Percentiles rank a stretch among this genome's conserved stretches.
Evolutionary conservation across 2,888 invertebrate genomes (phyloP).

Genomic region (Leucophenga montana): DNA sequence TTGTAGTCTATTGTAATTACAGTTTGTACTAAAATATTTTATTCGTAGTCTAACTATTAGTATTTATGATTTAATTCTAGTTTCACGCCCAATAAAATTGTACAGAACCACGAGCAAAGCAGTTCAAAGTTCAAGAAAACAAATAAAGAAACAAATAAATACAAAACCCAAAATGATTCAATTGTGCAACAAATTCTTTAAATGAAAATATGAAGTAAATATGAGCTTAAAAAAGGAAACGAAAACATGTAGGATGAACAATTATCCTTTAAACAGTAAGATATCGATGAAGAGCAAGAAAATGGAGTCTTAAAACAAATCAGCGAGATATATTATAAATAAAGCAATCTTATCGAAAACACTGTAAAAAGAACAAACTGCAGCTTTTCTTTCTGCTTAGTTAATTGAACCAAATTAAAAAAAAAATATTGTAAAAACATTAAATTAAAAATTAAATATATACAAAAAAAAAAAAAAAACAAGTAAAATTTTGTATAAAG

Average conservation of each 20-base stretch:
- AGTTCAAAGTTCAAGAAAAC: constrained; percentile 31
- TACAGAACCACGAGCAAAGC: constrained; percentile 39
- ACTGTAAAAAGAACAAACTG: constrained; percentile 59
- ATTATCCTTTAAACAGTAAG: constrained; percentile 41
- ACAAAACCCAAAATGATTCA: constrained; percentile 47
- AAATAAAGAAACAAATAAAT: constrained; percentile 16
- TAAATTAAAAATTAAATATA: constrained; percentile 29
- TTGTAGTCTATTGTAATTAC: constrained; percentile 19
- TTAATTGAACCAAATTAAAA: constrained; percentile 2
- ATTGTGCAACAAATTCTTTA: no score
- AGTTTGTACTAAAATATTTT: constrained; percentile 5
- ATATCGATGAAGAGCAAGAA: constrained; percentile 36
- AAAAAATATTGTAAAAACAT: constrained; percentile 31
- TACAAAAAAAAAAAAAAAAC: constrained; percentile 62
- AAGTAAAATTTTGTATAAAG: constrained; percentile 62
- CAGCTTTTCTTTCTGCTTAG: constrained; percentile 28
- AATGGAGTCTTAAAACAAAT: constrained; percentile 41
- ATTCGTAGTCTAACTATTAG: constrained; percentile 23
- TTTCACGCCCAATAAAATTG: constrained; percentile 44
- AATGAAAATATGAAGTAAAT: constrained; percentile 54
- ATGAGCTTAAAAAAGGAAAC: constrained; percentile 54
- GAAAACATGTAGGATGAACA: constrained; percentile 46
- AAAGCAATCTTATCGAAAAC: constrained; percentile 30
- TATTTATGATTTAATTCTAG: constrained; percentile 50
- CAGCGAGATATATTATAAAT: neutral